These are phyloP conservation scores for Oasisia sp. DNA, from an alignment of 2,888 invertebrate species.

Conservation along the genomic window DNA sequence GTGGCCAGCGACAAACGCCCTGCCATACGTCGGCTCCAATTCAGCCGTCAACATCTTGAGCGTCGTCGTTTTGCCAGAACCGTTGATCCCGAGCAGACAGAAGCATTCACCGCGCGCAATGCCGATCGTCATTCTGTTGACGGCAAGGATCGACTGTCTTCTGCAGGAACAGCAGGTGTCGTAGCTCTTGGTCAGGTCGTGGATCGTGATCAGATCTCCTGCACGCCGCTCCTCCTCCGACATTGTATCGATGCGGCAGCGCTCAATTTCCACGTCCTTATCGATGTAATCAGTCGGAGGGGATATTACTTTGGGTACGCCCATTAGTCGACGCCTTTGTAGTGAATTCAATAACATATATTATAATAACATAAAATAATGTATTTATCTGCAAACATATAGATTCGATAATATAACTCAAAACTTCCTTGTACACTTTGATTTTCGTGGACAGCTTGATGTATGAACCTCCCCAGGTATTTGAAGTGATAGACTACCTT, in stretches of 20 bases:
- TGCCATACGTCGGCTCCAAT: not conserved
- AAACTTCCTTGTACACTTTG: too few relatives aligned
- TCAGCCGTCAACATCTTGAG: not conserved
- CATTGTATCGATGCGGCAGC: not conserved
- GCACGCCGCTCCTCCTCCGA: not conserved
- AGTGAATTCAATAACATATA: not conserved
- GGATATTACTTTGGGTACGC: not conserved
- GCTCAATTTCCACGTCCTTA: not conserved
- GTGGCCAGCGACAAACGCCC: not conserved
- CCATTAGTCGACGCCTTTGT: not conserved
- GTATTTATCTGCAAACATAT: too few relatives aligned
- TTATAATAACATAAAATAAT: not conserved
- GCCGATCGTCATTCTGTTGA: not conserved
- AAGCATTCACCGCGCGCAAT: not conserved
- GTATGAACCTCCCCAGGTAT: too few relatives aligned
- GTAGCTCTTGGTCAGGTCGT: not conserved
- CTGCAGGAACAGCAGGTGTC: not conserved
- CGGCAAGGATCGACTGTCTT: not conserved
- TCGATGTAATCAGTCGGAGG: not conserved
- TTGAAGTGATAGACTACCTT: too few relatives aligned
- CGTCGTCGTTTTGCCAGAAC: not conserved
- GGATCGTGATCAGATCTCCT: not conserved
- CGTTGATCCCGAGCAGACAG: conserved; percentile 3
- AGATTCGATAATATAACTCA: too few relatives aligned
- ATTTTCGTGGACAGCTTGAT: too few relatives aligned